phyloP scores from a whole-genome alignment of 2,113 vertebrate genomes.

The Passer montanus region DNA sequence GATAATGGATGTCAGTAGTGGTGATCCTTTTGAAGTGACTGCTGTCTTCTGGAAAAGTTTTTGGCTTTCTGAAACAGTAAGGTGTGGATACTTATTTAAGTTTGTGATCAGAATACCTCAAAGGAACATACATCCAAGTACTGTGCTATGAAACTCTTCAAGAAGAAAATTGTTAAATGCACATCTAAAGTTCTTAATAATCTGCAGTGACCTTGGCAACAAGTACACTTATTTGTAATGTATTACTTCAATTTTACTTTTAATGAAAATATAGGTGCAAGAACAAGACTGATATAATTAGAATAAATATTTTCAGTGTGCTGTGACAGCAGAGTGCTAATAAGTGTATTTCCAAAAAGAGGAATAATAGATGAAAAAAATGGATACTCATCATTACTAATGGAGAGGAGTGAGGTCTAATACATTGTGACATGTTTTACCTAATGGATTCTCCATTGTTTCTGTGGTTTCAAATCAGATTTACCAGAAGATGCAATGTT shows the following conservation, averaged over 20 bases:
- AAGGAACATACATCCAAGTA: fast-evolving
- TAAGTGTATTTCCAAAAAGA: not conserved
- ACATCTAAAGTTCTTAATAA: not conserved
- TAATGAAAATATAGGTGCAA: not conserved
- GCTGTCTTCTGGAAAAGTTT: not conserved
- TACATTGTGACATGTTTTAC: not conserved
- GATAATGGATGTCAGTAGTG: not conserved
- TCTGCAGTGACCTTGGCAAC: not conserved
- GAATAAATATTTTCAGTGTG: not conserved
- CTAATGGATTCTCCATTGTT: not conserved
- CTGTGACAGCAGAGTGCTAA: not conserved
- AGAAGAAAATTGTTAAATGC: not conserved
- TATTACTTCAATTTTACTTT: not conserved
- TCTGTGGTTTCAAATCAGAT: not conserved
- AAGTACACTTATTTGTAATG: not conserved
- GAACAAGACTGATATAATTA: not conserved
- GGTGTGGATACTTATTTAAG: not conserved
- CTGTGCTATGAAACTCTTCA: not conserved
- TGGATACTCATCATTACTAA: not conserved
- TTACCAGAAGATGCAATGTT: not conserved
- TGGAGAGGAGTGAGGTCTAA: not conserved
- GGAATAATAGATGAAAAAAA: not conserved
- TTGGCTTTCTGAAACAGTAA: not conserved
- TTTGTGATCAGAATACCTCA: not conserved
- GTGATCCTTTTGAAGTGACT: not conserved